Evolutionary conservation across 35 echinoderm and acorn worm species (phyloP), one percentile per base, ranked within the genome.

Genomic region (Hemicentrotus pulcherrimus): DNA sequence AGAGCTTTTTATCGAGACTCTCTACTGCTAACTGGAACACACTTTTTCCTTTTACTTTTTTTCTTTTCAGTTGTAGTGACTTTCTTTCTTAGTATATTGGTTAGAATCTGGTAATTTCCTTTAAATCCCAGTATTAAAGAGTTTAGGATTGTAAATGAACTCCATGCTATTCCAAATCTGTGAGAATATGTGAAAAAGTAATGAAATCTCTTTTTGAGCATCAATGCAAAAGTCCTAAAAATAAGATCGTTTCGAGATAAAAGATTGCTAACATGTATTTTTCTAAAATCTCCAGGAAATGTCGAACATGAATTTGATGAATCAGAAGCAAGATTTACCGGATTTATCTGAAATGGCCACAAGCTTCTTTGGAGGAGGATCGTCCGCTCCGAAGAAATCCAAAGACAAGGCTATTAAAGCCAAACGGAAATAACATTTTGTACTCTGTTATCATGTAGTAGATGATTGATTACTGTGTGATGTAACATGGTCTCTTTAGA

Each of bases 331-430:
- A 85, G 97, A 99, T 94, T 91, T 99, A 92, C 98, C 98, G 48
- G 98, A 99, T 88, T 45, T 99, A 30, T 99, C 98, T 95, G 98
- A 99, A 65, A 97, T 99, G 95, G 94, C 96, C 15, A 96, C 98
- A 85, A 97, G 94, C 48, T 97, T 97, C 61, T 98, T 99, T 45
- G 95, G 96, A 4, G 98, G 96, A 31, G 96, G 97, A 32, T 85
- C 91, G 15, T 48, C 95, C 7, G 78, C 94, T 2, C 96, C 96
- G 47, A 99, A 99, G 91, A 97, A 95, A 87, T 28, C 65, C 65
- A 94, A 97, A 96, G 96, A 98, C 52, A 97, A 95, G 35, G 95
- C 95, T 88, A 94, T 94, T 22, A 96, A 96, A 46, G 94, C 89
- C 6, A 97, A 99, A 86, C 86, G 94, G 85, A 97, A 97, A 86